Base-by-base conservation (phyloP, 1,140 invertebrate genomes). In the Nebria ingens region DNA sequence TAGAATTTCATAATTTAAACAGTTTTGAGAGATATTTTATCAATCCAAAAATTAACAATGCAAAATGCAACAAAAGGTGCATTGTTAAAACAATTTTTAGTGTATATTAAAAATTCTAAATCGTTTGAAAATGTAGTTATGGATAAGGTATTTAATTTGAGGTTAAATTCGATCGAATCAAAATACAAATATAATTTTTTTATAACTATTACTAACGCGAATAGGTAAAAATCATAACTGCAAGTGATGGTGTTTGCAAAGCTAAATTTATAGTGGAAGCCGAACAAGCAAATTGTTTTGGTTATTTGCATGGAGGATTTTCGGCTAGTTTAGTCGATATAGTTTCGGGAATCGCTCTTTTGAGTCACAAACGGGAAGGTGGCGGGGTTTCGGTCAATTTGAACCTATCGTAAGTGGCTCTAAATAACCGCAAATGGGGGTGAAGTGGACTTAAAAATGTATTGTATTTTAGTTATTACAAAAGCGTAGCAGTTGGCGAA, bases 241-340 rank as follows among this genome's bases (percentile, higher is more conserved):
- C 79, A 59, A 79, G 75, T 19, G 70, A 83, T 68, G 89, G 89
- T 6, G 71, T 72, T n/a, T 82, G 85, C 63, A 71, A 76, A 22
- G 87, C 85, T 21, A 85, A 93, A 71, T 81, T 97, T 61, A 81
- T 78, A 64, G 81, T 97, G 1, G 74, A 74, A 0, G 70, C 84
- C 19, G 85, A 92, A 56, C 86, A 93, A 69, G 66, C 84, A 0
- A 97, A 97, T 70, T 62, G 73, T 17, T 73, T 71, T 50, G 89
- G 89, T 0, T 81, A 80, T 1, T 68, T 95, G 2, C 91, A 96
- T 73, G 91, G 91, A 34, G 92, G 91, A 12, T 82, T 89, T 58
- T 89, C 85, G 11, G 82, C 85, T 12, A 86, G 87, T 2, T 64
- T 95, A 13, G 81, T 95, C 9, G 93, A 97, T 72, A 76, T 79